phyloP scores from a whole-genome alignment of 2,888 invertebrate genomes.

The Tetrapedia diversipes region DNA sequence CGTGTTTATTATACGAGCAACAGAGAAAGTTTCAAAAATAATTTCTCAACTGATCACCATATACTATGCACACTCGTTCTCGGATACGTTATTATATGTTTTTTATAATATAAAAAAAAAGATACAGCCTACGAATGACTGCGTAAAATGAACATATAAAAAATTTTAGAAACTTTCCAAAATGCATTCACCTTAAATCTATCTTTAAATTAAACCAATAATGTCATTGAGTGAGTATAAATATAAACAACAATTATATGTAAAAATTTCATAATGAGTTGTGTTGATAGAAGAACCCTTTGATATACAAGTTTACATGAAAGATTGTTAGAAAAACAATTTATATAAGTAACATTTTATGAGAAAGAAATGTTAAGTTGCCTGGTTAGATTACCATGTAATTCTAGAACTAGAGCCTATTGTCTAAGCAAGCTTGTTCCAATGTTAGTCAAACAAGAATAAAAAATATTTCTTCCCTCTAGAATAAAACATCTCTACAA shows the following conservation, averaged over 20 bases:
- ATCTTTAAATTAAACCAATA: conserved; percentile 21
- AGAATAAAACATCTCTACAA: background rate
- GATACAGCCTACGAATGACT: background rate
- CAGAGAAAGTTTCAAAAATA: conserved; percentile 52
- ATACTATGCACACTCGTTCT: background rate
- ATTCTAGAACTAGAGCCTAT: conserved; percentile 58
- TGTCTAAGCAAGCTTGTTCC: conserved; percentile 57
- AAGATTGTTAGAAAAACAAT: conserved; percentile 82
- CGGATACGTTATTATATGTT: background rate
- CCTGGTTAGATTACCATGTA: conserved; percentile 50
- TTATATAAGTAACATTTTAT: conserved; percentile 72
- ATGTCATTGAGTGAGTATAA: conserved; percentile 24
- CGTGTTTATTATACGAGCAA: conserved; percentile 23
- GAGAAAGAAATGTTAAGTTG: conserved; percentile 30
- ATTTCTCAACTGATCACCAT: background rate
- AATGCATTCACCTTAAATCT: conserved; percentile 33
- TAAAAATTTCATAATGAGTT: conserved; percentile 40
- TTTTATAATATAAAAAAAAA: background rate
- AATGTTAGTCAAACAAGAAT: conserved; percentile 45
- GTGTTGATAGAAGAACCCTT: conserved; percentile 56
- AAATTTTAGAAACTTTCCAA: conserved; percentile 50
- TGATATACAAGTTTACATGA: conserved; percentile 50
- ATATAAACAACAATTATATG: conserved; percentile 24
- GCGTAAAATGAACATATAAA: background rate
- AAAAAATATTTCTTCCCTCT: conserved; percentile 57